Evolutionary conservation across 2,113 vertebrate species (phyloP), one percentile per base, ranked within the genome.

Genomic region (Phrynocephalus versicolor): DNA sequence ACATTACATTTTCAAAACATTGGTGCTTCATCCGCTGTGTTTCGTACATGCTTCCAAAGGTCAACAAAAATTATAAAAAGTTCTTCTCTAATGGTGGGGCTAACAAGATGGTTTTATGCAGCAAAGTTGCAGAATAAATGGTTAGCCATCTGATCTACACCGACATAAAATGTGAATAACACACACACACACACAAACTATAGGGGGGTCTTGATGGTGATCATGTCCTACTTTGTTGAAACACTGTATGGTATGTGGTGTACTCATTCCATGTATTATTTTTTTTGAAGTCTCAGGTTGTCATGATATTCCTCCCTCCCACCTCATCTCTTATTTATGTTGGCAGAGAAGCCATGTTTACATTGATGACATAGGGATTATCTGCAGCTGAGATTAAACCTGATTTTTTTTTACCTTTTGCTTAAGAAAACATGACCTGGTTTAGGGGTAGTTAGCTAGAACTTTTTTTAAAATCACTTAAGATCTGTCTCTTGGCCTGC

Each of bases 401-500:
- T 81, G 87, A 37, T 0, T 0, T 82, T 67, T 0, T 81, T 90
- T 79, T 10, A 5, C 45, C 41, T 90, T 91, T 89, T 83, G 74
- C 81, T 3, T 88, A 80, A 80, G 71, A 82, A 21, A 89, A 23
- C 65, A 19, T 73, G 55, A 80, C n/a, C 57, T 80, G 5, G 19
- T 25, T 67, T 72, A 60, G 55, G 70, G 51, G 51, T 27, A 82
- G 64, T 58, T 72, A 71, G 65, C 73, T 14, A 65, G n/a, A 81
- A 86, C 58, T 10, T 86, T 89, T 62, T 67, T 91, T 89, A n/a
- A n/a, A n/a, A 87, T 92, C 91, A 89, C 90, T 89, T 81, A 45
- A 95, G 92, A 85, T 85, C 88, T 95, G 89, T 95, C 91, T 92
- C 92, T 91, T 93, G 88, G 87, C 92, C 84, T 90, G 93, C 82